phyloP scores from a whole-genome alignment of 2,113 vertebrate genomes.

The Sorex fumeus region DNA sequence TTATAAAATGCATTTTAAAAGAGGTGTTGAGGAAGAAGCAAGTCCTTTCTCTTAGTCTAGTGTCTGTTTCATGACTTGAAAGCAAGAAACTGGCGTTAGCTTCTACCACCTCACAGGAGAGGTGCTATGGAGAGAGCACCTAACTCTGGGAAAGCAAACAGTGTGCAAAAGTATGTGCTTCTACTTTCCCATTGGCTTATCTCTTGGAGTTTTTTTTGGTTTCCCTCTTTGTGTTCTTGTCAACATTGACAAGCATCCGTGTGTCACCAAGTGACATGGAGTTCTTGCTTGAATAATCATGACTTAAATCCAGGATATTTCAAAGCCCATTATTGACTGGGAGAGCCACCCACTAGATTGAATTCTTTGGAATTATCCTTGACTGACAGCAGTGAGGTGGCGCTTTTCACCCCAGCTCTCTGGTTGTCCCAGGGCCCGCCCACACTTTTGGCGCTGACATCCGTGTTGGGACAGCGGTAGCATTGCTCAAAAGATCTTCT shows the following conservation, averaged over 20 bases:
- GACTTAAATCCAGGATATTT: constrained; percentile 76
- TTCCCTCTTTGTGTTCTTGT: constrained; percentile 73
- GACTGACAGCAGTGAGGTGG: constrained; percentile 71
- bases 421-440: not conserved
- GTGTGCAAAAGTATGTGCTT: constrained; percentile 61
- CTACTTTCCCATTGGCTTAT: constrained; percentile 60
- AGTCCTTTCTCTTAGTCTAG: constrained; percentile 44
- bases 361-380: constrained; percentile 69
- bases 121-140: not conserved
- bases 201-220: not conserved
- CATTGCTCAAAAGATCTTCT: not conserved
- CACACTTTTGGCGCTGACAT: fast-evolving
- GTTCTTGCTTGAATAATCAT: constrained; percentile 82
- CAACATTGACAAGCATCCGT: constrained; percentile 74
- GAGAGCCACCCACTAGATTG: constrained; percentile 68
- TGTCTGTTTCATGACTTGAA: not conserved
- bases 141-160: constrained; percentile 59
- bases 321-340: constrained; percentile 70
- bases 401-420: constrained; percentile 31
- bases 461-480: not conserved
- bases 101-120: constrained; percentile 23
- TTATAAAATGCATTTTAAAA: constrained; percentile 38
- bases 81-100: constrained; percentile 41
- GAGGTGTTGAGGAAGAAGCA: not conserved
- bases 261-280: constrained; percentile 76